Evolutionary conservation across 2,797 vertebrate species (phyloP).

Genomic region (Ciconia nigra): DNA sequence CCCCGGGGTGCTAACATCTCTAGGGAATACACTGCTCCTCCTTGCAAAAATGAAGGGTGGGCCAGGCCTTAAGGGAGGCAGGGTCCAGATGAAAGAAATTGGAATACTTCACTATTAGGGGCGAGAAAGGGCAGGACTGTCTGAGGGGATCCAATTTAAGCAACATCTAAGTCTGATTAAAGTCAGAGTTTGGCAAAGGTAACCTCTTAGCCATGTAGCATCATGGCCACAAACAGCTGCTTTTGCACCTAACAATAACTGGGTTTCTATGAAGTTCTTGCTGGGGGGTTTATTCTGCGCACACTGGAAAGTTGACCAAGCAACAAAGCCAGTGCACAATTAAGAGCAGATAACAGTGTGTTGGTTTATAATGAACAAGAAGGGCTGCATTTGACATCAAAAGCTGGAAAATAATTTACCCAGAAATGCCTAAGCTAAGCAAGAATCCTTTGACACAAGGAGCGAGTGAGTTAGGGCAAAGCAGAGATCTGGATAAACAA

Average conservation of each 20-base stretch:
- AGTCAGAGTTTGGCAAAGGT: not conserved
- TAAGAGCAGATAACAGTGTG: not conserved
- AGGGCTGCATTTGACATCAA: not conserved
- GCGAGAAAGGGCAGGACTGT: not conserved
- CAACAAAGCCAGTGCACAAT: not conserved
- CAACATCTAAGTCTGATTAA: not conserved
- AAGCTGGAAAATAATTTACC: slow-evolving; percentile 44
- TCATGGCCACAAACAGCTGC: not conserved
- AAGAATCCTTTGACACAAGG: slow-evolving; percentile 6
- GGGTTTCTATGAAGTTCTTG: not conserved
- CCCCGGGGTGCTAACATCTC: not conserved
- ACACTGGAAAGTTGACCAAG: not conserved
- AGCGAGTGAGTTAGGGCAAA: not conserved
- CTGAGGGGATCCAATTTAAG: not conserved
- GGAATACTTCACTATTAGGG: not conserved
- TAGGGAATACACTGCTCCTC: not conserved
- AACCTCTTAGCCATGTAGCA: not conserved
- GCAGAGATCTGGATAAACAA: not conserved
- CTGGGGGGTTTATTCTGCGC: not conserved
- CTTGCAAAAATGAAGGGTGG: not conserved
- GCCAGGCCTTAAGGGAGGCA: not conserved
- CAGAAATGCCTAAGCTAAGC: not conserved
- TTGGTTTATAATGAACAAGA: slow-evolving; percentile 4
- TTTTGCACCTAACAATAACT: not conserved
- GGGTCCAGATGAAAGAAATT: not conserved